phyloP scores from a whole-genome alignment of 1,140 invertebrate species.

The Orchestia grillus region DNA sequence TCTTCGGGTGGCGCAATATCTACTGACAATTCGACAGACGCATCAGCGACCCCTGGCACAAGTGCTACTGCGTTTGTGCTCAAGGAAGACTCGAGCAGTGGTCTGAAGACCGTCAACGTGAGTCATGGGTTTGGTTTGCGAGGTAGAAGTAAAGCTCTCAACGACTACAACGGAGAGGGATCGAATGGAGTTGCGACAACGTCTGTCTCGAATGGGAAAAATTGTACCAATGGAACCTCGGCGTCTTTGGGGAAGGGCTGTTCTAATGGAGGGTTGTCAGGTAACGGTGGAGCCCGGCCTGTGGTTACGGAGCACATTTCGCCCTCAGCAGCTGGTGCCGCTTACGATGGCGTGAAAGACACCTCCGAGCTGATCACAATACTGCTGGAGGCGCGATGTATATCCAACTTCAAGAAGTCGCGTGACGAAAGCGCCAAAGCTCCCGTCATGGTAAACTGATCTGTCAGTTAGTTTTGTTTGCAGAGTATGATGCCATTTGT shows the following conservation, averaged over 20 bases:
- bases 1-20: too few species aligned
- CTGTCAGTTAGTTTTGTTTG: neutral
- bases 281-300: neutral
- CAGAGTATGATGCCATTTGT: too few species aligned
- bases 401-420: neutral
- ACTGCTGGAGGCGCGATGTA: constrained; percentile 9
- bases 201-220: neutral
- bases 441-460: constrained; percentile 33
- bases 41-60: neutral
- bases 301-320: neutral
- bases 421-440: neutral
- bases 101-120: neutral
- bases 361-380: constrained; percentile 30
- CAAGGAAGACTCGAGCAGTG: neutral
- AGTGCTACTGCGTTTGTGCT: neutral
- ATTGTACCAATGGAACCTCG: neutral
- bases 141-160: neutral
- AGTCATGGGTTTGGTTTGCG: constrained; percentile 13
- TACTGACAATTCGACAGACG: neutral
- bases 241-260: neutral
- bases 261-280: neutral
- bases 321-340: neutral
- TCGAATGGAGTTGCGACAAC: neutral
- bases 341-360: constrained; percentile 7
- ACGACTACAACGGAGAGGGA: neutral